A percentile compares a stretch with the other conserved stretches of the same genome.
phyloP scores from a whole-genome alignment of 2,888 invertebrate genomes.

The Parascotia fuliginaria region DNA sequence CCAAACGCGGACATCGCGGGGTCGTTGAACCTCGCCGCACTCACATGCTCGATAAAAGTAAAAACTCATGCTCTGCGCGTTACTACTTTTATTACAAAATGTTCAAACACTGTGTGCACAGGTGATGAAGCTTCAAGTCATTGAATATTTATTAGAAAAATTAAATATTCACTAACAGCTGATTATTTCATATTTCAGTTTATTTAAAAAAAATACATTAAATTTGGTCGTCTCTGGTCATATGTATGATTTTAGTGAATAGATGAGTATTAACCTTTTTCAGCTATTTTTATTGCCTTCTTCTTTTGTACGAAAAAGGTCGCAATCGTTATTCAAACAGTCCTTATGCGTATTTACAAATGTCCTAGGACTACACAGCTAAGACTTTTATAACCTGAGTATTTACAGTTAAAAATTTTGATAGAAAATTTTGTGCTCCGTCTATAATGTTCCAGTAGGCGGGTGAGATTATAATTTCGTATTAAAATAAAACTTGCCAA shows the following conservation, averaged over 20 bases:
- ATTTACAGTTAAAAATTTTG: no score
- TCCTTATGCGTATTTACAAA: not conserved
- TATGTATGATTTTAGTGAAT: not conserved
- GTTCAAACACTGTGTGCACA: conserved; percentile 42
- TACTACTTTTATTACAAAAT: conserved; percentile 57
- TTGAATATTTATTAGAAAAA: not conserved
- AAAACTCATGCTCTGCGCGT: conserved; percentile 69
- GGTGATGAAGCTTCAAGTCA: conserved; percentile 18
- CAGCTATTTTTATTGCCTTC: not conserved
- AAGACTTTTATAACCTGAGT: not conserved
- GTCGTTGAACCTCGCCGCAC: conserved; percentile 53
- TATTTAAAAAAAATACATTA: not conserved
- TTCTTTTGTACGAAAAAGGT: not conserved
- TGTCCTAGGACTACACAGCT: not conserved
- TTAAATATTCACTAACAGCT: conserved; percentile 1
- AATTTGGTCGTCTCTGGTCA: not conserved
- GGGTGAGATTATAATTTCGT: no score
- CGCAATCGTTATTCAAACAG: not conserved
- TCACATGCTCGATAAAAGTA: conserved; percentile 77
- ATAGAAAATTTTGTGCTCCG: no score
- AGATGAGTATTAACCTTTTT: not conserved
- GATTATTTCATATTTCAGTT: conserved; percentile 2
- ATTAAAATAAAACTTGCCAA: no score
- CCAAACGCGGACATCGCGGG: conserved; percentile 55
- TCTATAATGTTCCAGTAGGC: no score